Base-by-base conservation (phyloP, 2,888 invertebrate genomes). In the Pocota personata region DNA sequence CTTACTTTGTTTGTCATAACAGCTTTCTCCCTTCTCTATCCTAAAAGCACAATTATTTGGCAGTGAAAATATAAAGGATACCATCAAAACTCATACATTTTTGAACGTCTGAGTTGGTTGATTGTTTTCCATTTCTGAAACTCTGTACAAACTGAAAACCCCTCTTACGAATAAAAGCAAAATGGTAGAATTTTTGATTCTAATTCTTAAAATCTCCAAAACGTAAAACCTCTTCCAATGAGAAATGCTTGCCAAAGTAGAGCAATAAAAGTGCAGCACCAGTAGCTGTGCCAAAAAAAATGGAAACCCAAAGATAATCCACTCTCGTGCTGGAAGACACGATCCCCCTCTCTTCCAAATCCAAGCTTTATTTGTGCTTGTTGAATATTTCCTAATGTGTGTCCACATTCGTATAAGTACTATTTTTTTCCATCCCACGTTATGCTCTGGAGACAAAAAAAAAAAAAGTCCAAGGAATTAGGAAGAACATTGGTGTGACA, bases 321-420 rank as follows among this genome's bases (percentile, higher is more conserved):
- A 60, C 67, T 60, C 50, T 16, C 10, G n/a, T 19, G 21, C 48
- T 55, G 64, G 35, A 32, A 48, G 50, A 67, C 32, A 67, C n/a
- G 48, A 37, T 66, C 66, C 21, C 50, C 66, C 21, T 37, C 19
- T 19, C 14, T 21, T 10, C 6, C n/a, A 30, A 57, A 1, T 30
- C 12, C 14, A 24, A 60, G 27, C 60, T 67, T 67, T 37, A 66
- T 67, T 40, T 67, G 58, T 37, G 76, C 76, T 77, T 77, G 77
- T 77, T 77, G 77, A 77, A 77, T 67, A 77, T 77, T 14, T 77
- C 60, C 67, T 77, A 77, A 77, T 77, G 60, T 60, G 40, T 69
- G 60, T 57, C 66, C 66, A 58, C 75, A 57, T 76, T 57, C 62
- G 48, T 48, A 48, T 46, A 57, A 46, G 46, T 71, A 24, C 32